Percentiles rank a stretch among this genome's conserved stretches.
These are phyloP conservation scores for Pollenia labialis DNA, from an alignment of 2,888 invertebrate genomes.

Conservation along the genomic window DNA sequence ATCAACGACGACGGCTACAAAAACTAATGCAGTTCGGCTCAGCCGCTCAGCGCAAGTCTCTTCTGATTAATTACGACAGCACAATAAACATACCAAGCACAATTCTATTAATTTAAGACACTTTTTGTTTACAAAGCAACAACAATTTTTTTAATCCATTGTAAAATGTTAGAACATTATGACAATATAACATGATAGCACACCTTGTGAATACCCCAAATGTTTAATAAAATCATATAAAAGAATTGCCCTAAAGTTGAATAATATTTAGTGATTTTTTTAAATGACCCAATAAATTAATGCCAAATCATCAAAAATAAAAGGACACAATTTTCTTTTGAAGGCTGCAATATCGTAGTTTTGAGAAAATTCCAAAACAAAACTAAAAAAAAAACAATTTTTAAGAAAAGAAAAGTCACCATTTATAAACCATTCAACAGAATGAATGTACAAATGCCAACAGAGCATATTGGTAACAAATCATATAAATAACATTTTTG, in stretches of 20 bases:
- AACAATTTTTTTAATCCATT: no score
- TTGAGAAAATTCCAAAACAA: neutral
- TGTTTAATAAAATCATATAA: neutral
- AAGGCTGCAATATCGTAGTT: neutral
- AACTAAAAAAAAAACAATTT: neutral
- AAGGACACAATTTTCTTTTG: conserved; percentile 6
- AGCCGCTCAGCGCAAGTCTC: no score
- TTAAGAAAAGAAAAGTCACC: conserved; percentile 19
- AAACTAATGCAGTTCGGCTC: no score
- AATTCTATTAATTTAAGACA: no score
- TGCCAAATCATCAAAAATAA: conserved; percentile 53
- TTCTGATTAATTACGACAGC: no score
- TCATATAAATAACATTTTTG: conserved; percentile 64
- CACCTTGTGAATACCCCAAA: no score
- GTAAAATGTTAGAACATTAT: no score
- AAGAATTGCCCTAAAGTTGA: neutral
- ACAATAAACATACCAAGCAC: no score
- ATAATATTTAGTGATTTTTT: neutral
- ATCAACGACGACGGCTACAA: no score
- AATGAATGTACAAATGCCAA: conserved; percentile 37
- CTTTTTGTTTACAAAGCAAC: no score
- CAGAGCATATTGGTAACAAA: conserved; percentile 49
- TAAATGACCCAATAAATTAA: conserved; percentile 52
- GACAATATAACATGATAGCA: no score
- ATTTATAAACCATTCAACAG: conserved; percentile 23